Conservation (phyloP, 1,140 invertebrate species). For the Sesamia nonagrioides region DNA sequence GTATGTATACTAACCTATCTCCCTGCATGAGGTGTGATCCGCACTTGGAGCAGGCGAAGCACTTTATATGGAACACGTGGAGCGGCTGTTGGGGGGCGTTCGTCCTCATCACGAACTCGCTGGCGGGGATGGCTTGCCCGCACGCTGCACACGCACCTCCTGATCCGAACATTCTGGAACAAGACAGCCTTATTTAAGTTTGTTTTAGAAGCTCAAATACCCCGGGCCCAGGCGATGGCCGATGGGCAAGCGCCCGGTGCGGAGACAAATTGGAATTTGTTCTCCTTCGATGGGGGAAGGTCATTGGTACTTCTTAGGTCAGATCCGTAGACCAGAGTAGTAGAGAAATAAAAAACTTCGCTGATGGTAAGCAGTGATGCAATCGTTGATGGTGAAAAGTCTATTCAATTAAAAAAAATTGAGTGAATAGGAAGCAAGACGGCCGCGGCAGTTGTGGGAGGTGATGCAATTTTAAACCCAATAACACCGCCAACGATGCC, state of each 20-base stretch:
- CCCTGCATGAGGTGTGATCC: constrained; percentile 94
- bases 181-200: constrained; percentile 52
- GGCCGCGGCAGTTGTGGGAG: too few relatives aligned
- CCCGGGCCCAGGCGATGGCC: constrained; percentile 18
- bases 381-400: too few relatives aligned
- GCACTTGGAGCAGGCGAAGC: constrained; percentile 97
- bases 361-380: too few relatives aligned
- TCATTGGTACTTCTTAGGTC: background rate
- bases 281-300: background rate
- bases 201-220: constrained; percentile 32
- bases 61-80: constrained; percentile 97
- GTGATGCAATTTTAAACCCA: too few relatives aligned
- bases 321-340: background rate
- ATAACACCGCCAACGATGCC: too few relatives aligned
- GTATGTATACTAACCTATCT: constrained; percentile 90
- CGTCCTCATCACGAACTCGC: constrained; percentile 96
- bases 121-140: constrained; percentile 95
- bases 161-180: constrained; percentile 95
- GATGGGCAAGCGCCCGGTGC: background rate
- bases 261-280: background rate
- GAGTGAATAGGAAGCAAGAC: too few relatives aligned
- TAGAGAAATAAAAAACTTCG: too few relatives aligned
- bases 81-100: constrained; percentile 86
- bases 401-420: too few relatives aligned
- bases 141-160: constrained; percentile 95